phyloP scores from a whole-genome alignment of 1,140 invertebrate genomes.

The Carcinoscorpius rotundicauda region DNA sequence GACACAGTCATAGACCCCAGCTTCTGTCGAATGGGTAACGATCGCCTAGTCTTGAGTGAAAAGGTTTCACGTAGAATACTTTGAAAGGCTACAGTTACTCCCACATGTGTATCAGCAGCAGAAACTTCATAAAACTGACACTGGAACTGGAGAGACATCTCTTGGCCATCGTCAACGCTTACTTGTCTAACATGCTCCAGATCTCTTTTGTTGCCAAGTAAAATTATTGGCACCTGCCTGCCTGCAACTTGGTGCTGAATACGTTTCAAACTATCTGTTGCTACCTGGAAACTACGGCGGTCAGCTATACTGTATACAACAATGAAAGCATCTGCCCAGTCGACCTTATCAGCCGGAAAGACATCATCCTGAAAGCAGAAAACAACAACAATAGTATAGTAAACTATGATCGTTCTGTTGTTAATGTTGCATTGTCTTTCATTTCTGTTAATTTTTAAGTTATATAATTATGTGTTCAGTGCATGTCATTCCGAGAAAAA shows the following conservation, averaged over 20 bases:
- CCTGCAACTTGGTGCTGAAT: not conserved
- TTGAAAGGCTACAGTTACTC: slow-evolving; percentile 10
- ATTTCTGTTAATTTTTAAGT: no score
- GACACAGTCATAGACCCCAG: slow-evolving; percentile 11
- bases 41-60: not conserved
- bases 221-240: slow-evolving; percentile 37
- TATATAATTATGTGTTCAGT: no score
- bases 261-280: slow-evolving; percentile 23
- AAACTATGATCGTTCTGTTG: no score
- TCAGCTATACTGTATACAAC: slow-evolving; percentile 69
- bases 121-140: slow-evolving; percentile 33
- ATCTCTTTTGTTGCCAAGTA: slow-evolving; percentile 62
- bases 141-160: slow-evolving; percentile 29
- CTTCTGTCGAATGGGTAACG: slow-evolving; percentile 1
- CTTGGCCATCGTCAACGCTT: slow-evolving; percentile 35
- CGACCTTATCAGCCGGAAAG: slow-evolving; percentile 43
- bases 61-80: slow-evolving; percentile 3
- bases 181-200: slow-evolving; percentile 55
- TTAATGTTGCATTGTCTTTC: no score
- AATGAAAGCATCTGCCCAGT: slow-evolving; percentile 62
- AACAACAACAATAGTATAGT: no score
- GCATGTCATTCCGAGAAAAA: no score
- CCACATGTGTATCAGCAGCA: slow-evolving; percentile 10
- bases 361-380: not conserved
- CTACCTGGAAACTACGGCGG: slow-evolving; percentile 51